Conservation (phyloP, 2,113 vertebrate species). For the Cyphomyrus discorhynchus region DNA sequence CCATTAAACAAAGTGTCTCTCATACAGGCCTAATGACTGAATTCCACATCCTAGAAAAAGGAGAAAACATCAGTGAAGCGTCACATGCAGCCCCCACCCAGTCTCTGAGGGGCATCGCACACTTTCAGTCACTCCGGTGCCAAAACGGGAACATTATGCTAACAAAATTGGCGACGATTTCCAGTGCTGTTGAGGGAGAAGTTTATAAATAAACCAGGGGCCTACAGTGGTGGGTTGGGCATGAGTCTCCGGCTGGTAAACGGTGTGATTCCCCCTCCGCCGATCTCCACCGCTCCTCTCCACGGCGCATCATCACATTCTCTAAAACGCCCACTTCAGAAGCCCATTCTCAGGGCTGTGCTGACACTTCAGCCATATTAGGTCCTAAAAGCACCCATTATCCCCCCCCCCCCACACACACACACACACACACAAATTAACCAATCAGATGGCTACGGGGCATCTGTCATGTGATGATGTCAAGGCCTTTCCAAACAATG, state of each 20-base stretch:
- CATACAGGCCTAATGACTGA: conserved; percentile 22
- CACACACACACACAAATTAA: not conserved
- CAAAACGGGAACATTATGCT: not conserved
- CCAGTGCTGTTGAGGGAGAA: conserved; percentile 2
- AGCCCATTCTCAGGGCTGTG: not conserved
- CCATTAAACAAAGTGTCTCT: conserved; percentile 23
- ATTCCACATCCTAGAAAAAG: not conserved
- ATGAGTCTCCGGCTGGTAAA: not conserved
- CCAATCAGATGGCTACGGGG: conserved; percentile 8
- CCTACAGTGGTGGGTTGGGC: conserved; percentile 2
- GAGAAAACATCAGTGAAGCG: conserved; percentile 10
- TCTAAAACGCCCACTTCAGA: conserved; percentile 17
- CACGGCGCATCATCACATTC: not conserved
- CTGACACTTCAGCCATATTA: conserved; percentile 10
- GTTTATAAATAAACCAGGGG: not conserved
- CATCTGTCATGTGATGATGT: conserved; percentile 2
- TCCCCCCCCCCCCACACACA: not conserved
- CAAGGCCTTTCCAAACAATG: not conserved
- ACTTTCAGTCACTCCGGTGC: conserved; percentile 11
- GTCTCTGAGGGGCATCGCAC: conserved; percentile 3
- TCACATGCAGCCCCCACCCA: not conserved
- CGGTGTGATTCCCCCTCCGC: not conserved
- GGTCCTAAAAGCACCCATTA: conserved; percentile 18
- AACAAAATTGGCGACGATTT: conserved; percentile 14
- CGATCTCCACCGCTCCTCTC: conserved; percentile 9